These are phyloP conservation scores for Dromiciops gliroides DNA, from an alignment of 2,113 vertebrate genomes.

Conservation along the genomic window DNA sequence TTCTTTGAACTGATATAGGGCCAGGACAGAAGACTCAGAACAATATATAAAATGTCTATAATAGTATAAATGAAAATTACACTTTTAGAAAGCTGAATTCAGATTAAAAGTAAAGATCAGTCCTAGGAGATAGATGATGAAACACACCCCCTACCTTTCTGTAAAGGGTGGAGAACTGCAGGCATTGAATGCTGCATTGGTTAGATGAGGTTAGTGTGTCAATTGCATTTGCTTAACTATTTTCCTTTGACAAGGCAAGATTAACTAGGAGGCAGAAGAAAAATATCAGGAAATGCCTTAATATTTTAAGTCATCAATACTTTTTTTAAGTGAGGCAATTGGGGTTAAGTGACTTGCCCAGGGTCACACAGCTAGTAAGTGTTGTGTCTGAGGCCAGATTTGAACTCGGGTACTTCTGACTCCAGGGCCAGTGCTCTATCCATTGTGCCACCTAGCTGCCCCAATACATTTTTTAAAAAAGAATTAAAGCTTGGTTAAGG, in stretches of 20 bases:
- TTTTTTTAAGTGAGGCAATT: too few relatives aligned
- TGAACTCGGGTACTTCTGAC: too few relatives aligned
- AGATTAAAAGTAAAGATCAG: neutral
- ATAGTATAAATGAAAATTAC: neutral
- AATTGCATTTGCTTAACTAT: neutral
- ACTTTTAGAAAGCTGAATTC: neutral
- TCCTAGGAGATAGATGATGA: neutral
- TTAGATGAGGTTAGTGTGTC: neutral
- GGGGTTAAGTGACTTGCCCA: too few relatives aligned
- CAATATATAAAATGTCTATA: neutral
- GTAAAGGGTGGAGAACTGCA: neutral
- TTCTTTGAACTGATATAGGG: neutral
- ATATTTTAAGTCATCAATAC: neutral
- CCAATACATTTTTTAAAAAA: neutral
- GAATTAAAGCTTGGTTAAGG: neutral
- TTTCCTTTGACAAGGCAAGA: neutral
- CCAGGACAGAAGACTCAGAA: neutral
- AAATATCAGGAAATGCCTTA: neutral
- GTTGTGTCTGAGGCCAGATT: too few relatives aligned
- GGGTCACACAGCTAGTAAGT: too few relatives aligned
- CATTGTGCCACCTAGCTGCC: too few relatives aligned
- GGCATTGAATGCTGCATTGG: neutral
- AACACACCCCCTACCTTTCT: neutral
- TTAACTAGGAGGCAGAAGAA: neutral
- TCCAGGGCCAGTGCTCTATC: too few relatives aligned